Evolutionary conservation across 2,888 invertebrate genomes (phyloP).

Genomic region (Dasysyrphus tricinctus): DNA sequence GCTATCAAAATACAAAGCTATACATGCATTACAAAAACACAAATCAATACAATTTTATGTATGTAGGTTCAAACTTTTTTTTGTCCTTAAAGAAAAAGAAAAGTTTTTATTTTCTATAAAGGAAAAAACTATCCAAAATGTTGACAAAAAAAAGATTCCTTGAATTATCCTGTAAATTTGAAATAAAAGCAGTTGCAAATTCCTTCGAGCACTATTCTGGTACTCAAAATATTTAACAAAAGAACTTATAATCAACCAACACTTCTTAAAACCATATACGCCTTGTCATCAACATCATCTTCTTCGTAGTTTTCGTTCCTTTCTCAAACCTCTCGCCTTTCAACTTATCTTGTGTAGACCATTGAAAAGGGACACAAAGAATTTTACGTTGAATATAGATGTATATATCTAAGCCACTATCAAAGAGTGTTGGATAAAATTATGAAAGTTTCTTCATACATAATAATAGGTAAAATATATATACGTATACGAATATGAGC

Average conservation of each 20-base stretch:
- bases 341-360: conserved; percentile 22
- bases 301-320: not conserved
- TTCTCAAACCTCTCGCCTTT: not conserved
- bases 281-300: conserved; percentile 18
- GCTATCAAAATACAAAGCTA: too few species aligned
- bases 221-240: conserved; percentile 57
- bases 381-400: conserved; percentile 34
- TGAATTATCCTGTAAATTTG: conserved; percentile 8
- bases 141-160: not conserved
- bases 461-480: conserved; percentile 32
- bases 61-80: too few species aligned
- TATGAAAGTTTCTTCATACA: conserved; percentile 65
- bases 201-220: conserved; percentile 54
- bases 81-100: too few species aligned
- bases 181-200: conserved; percentile 53
- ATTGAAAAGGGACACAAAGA: conserved; percentile 56
- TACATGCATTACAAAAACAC: too few species aligned
- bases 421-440: conserved; percentile 48
- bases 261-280: conserved; percentile 18
- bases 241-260: conserved; percentile 19
- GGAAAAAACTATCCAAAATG: too few species aligned
- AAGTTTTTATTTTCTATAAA: too few species aligned
- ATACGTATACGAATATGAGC: not conserved
- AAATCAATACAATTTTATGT: too few species aligned
- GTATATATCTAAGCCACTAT: conserved; percentile 48